Conservation (phyloP, 2,888 invertebrate species). For the Apodemia mormo region DNA sequence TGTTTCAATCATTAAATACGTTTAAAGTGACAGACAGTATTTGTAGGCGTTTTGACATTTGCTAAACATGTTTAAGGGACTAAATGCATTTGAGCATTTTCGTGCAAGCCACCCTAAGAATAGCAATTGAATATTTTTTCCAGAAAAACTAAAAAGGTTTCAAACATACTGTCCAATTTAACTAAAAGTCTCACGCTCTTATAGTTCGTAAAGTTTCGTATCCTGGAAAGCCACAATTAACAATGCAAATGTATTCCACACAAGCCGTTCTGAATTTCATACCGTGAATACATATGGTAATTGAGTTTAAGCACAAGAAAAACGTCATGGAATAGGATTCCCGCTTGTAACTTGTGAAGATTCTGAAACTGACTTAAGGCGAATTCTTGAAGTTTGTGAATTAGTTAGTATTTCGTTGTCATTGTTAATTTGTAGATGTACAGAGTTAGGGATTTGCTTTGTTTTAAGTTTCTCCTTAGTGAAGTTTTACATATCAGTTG, state of each 20-base stretch:
- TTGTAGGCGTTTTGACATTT: no score
- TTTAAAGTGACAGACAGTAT: no score
- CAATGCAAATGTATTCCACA: slow-evolving; percentile 72
- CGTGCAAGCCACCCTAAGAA: no score
- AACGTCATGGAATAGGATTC: slow-evolving; percentile 52
- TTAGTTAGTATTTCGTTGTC: slow-evolving; percentile 50
- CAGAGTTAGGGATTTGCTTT: slow-evolving; percentile 44
- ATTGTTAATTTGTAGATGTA: slow-evolving; percentile 51
- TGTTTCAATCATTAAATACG: no score
- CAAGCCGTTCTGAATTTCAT: slow-evolving; percentile 75
- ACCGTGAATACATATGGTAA: slow-evolving; percentile 72
- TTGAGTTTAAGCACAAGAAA: slow-evolving; percentile 63
- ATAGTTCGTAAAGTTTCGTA: slow-evolving; percentile 40
- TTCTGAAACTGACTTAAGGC: slow-evolving; percentile 32
- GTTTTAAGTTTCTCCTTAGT: slow-evolving; percentile 37
- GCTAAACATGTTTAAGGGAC: no score
- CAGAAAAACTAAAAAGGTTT: background rate
- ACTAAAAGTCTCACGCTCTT: slow-evolving; percentile 32
- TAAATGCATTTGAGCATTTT: no score
- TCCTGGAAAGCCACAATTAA: slow-evolving; percentile 65
- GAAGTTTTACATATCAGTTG: slow-evolving; percentile 27
- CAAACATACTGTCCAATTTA: slow-evolving; percentile 26
- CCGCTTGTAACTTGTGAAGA: slow-evolving; percentile 51
- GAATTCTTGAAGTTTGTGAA: slow-evolving; percentile 39
- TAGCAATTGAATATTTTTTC: no score